Evolutionary conservation across 2,888 invertebrate species (phyloP).

Genomic region (Augochlorella aurata): DNA sequence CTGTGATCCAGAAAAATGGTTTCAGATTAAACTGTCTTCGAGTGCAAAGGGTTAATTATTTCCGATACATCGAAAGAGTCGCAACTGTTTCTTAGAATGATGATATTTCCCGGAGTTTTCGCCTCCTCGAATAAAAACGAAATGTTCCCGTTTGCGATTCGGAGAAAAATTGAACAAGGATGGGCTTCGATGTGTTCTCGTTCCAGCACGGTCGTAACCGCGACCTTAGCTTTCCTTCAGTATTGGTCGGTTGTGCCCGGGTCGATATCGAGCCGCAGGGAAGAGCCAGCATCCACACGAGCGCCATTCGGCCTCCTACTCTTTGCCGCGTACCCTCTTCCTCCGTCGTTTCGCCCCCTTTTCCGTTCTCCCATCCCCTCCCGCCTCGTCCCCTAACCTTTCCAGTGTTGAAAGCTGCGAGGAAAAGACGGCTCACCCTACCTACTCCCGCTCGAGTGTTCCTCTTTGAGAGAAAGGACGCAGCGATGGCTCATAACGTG

Average conservation of each 20-base stretch:
- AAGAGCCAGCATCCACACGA: slow-evolving; percentile 68
- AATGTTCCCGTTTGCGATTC: no score
- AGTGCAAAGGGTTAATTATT: no score
- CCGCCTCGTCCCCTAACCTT: slow-evolving; percentile 18
- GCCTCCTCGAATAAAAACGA: no score
- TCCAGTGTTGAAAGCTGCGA: slow-evolving; percentile 38
- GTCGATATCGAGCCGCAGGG: slow-evolving; percentile 72
- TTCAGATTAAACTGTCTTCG: no score
- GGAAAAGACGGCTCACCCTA: slow-evolving; percentile 31
- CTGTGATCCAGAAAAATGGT: no score
- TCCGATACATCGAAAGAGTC: no score
- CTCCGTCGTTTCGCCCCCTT: slow-evolving; percentile 15
- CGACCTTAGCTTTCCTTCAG: slow-evolving; percentile 70
- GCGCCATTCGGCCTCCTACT: slow-evolving; percentile 62
- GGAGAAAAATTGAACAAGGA: slow-evolving; percentile 19
- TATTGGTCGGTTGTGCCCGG: slow-evolving; percentile 70
- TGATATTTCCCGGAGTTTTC: no score
- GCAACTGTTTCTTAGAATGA: no score
- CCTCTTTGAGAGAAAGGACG: slow-evolving; percentile 52
- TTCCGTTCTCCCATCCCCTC: not conserved
- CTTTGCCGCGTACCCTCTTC: slow-evolving; percentile 35
- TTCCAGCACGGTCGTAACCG: slow-evolving; percentile 65
- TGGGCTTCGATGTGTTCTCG: slow-evolving; percentile 37
- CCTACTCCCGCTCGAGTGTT: slow-evolving; percentile 39
- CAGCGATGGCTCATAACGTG: slow-evolving; percentile 42